A percentile compares a stretch with the other conserved stretches of the same genome.
phyloP scores from a whole-genome alignment of 2,888 invertebrate genomes.

The Drosophila testacea region DNA sequence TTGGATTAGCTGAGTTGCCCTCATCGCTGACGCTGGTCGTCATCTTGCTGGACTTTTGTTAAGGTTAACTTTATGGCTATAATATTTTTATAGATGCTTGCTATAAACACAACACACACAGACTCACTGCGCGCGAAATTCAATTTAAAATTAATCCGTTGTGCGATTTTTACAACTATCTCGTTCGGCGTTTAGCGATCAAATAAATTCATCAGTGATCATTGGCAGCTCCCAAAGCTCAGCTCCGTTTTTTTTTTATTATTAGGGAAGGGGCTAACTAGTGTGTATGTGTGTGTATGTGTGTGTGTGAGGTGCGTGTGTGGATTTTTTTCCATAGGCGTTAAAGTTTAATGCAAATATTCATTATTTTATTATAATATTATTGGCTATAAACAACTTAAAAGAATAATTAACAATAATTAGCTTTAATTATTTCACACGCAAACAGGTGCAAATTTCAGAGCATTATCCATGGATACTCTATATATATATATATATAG shows the following conservation, averaged over 20 bases:
- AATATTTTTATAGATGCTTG: constrained; percentile 29
- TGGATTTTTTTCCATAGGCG: constrained; percentile 35
- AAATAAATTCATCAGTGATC: constrained; percentile 71
- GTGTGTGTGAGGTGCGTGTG: constrained; percentile 20
- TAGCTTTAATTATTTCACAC: constrained; percentile 66
- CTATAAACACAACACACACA: constrained; percentile 32
- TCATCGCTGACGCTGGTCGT: constrained; percentile 55
- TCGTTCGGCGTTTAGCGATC: constrained; percentile 76
- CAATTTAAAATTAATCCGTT: constrained; percentile 15
- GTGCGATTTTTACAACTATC: constrained; percentile 67
- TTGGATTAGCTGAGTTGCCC: neutral
- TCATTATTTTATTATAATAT: constrained; percentile 41
- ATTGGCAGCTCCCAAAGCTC: constrained; percentile 20
- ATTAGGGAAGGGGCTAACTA: neutral
- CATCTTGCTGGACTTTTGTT: constrained; percentile 39
- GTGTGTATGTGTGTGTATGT: constrained; percentile 12
- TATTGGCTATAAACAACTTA: constrained; percentile 35
- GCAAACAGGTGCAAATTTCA: constrained; percentile 9
- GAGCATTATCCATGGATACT: constrained; percentile 2
- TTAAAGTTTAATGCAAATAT: constrained; percentile 67
- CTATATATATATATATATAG: neutral
- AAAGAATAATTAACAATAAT: constrained; percentile 60
- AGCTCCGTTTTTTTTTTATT: constrained; percentile 17
- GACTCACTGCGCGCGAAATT: constrained; percentile 2
- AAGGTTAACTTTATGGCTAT: constrained; percentile 6